These are phyloP conservation scores for Perca schrenkii DNA, from an alignment of 2,113 vertebrate genomes.

Conservation along the genomic window DNA sequence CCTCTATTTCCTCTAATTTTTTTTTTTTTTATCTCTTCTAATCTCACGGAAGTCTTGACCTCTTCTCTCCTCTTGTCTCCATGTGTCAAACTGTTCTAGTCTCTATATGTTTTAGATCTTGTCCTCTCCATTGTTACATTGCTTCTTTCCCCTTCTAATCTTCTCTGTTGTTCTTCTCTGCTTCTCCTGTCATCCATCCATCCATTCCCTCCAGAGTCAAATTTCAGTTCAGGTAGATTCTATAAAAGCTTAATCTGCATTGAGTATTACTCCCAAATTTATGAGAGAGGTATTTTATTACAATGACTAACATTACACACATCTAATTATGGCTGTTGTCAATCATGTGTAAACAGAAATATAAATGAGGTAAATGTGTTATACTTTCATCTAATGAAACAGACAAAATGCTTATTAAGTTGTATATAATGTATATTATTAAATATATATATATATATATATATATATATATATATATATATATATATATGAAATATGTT, in stretches of 20 bases:
- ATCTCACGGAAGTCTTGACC: slow-evolving; percentile 63
- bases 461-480: no score
- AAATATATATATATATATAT: no score
- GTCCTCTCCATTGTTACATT: slow-evolving; percentile 1
- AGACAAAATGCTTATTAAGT: not conserved
- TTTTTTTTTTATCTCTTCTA: slow-evolving; percentile 31
- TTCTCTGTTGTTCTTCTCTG: not conserved
- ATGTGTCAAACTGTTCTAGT: not conserved
- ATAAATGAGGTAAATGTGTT: not conserved
- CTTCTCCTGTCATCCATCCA: not conserved
- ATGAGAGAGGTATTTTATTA: not conserved
- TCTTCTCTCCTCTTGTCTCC: slow-evolving; percentile 34
- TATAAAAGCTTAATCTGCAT: not conserved
- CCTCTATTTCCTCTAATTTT: slow-evolving; percentile 24
- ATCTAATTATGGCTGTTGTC: not conserved
- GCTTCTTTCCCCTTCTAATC: not conserved
- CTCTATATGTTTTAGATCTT: slow-evolving; percentile 30
- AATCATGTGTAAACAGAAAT: not conserved
- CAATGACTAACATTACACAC: not conserved
- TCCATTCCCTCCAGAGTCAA: not conserved
- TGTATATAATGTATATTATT: no score
- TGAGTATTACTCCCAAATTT: not conserved
- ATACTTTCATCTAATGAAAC: not conserved
- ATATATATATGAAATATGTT: not conserved
- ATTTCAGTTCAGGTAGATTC: not conserved